These are phyloP conservation scores for Esperia sulphurella DNA, from an alignment of 2,888 invertebrate species.

Conservation along the genomic window DNA sequence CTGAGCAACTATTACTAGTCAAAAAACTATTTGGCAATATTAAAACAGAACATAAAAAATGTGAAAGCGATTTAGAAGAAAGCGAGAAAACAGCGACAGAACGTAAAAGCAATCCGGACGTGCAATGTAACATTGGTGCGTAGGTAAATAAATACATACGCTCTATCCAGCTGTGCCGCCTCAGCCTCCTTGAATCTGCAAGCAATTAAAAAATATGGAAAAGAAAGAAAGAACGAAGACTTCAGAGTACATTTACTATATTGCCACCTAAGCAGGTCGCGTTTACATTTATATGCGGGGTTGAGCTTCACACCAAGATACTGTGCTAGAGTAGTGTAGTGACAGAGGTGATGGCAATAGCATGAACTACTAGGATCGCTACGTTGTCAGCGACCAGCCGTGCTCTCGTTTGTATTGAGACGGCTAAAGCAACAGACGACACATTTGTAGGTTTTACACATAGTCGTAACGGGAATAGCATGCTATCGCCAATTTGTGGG, in stretches of 20 bases:
- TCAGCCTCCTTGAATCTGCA: conserved; percentile 92
- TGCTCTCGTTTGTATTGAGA: conserved; percentile 12
- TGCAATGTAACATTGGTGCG: conserved; percentile 47
- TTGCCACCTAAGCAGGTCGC: conserved; percentile 50
- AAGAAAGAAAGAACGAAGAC: conserved; percentile 64
- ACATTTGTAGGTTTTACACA: conserved; percentile 30
- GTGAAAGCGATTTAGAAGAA: conserved; percentile 31
- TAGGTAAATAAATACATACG: conserved; percentile 84
- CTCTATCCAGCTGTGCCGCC: conserved; percentile 88
- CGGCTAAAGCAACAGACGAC: conserved; percentile 38
- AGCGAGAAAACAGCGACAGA: conserved; percentile 51
- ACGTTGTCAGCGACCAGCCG: background rate
- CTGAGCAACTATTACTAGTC: background rate
- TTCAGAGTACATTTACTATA: conserved; percentile 45
- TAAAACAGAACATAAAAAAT: conserved; percentile 19
- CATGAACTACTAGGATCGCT: background rate
- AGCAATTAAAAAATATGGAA: conserved; percentile 80
- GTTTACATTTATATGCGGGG: conserved; percentile 33
- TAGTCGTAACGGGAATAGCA: conserved; percentile 32
- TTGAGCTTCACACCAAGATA: conserved; percentile 51
- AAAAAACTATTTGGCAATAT: background rate
- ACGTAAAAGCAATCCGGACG: conserved; percentile 35
- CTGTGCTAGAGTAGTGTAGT: conserved; percentile 59
- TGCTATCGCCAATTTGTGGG: conserved; percentile 55
- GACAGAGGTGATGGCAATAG: conserved; percentile 39